These are phyloP conservation scores for Sebastes dallii DNA, from an alignment of 2,797 vertebrate genomes.

Conservation along the genomic window DNA sequence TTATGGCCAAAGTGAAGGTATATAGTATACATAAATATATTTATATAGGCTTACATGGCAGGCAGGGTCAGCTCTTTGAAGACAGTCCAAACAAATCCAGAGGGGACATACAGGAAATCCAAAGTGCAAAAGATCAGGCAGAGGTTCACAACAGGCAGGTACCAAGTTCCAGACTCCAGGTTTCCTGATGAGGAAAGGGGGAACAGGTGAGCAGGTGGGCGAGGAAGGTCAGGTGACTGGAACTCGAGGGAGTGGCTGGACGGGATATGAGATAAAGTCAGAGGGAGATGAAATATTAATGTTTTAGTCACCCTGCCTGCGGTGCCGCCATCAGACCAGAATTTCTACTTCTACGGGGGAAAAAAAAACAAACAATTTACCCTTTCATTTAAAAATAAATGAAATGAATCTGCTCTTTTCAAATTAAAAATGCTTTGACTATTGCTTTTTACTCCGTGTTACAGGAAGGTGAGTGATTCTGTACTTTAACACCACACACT, in stretches of 20 bases:
- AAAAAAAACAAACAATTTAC: background rate
- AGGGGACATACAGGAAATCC: background rate
- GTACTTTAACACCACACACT: background rate
- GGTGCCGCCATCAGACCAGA: background rate
- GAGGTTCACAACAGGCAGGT: background rate
- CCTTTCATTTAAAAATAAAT: background rate
- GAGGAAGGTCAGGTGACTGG: background rate
- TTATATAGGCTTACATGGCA: background rate
- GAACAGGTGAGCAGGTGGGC: background rate
- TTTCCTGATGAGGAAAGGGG: background rate
- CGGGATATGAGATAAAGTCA: background rate
- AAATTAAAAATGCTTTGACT: background rate
- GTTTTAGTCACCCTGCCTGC: background rate
- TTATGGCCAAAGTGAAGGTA: background rate
- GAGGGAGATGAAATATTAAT: background rate
- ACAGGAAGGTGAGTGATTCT: background rate
- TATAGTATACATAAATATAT: background rate
- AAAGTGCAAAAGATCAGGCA: background rate
- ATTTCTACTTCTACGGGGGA: background rate
- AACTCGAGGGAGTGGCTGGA: background rate
- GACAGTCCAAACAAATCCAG: background rate
- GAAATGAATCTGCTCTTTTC: background rate
- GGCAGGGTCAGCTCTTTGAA: background rate
- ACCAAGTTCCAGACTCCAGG: background rate
- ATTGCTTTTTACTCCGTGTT: background rate